Percentiles rank a stretch among this genome's conserved stretches.
Evolutionary conservation across 35 echinoderm and acorn worm species (phyloP).

Genomic region (Strongylocentrotus purpuratus): DNA sequence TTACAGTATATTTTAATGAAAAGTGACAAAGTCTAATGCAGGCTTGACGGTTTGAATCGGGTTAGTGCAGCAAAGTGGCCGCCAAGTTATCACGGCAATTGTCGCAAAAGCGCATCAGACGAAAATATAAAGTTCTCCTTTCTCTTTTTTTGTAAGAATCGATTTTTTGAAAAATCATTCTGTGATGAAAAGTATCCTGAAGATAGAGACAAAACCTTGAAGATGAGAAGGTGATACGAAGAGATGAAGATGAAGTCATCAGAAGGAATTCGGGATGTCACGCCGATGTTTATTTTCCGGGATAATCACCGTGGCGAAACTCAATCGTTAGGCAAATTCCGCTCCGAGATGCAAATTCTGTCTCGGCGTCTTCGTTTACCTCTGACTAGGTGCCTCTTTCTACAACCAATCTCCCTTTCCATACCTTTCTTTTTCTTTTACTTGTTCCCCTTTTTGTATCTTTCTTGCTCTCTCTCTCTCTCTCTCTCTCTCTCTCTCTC

Average conservation of each 20-base stretch:
- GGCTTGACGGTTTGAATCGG: too few species aligned
- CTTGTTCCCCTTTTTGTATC: neutral
- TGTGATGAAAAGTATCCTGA: neutral
- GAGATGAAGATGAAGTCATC: constrained; percentile 47
- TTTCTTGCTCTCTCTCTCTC: neutral
- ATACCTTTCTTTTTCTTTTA: neutral
- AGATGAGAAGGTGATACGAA: neutral
- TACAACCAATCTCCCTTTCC: neutral
- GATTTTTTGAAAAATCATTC: neutral
- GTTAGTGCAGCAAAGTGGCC: neutral
- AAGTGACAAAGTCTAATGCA: too few species aligned
- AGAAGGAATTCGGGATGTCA: constrained; percentile 26
- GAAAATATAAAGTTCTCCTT: neutral
- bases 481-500: too few species aligned
- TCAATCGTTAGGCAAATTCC: constrained; percentile 45
- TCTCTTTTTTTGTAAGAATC: neutral
- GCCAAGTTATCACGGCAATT: neutral
- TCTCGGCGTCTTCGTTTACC: neutral
- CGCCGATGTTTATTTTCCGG: constrained; percentile 38
- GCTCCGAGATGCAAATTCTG: neutral
- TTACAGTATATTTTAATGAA: too few species aligned
- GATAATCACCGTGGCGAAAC: constrained; percentile 42
- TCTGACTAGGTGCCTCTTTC: neutral
- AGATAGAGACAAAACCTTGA: neutral
- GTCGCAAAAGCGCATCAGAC: neutral